phyloP scores from a whole-genome alignment of 2,888 invertebrate genomes.

The Cepaea hortensis region DNA sequence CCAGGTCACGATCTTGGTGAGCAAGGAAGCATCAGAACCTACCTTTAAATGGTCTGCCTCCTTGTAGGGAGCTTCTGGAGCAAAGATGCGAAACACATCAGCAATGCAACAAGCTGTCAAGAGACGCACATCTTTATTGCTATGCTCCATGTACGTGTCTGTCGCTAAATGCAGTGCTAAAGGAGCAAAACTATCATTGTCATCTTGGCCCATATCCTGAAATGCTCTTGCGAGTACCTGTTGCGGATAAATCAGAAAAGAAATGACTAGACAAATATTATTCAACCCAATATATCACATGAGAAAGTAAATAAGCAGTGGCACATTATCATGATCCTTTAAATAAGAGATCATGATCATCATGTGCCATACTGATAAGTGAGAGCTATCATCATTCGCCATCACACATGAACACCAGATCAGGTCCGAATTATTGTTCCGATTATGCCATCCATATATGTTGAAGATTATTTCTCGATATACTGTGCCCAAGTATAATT shows the following conservation, averaged over 20 bases:
- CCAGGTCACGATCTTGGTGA: too few species aligned
- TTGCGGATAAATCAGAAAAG: not conserved
- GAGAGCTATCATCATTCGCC: too few species aligned
- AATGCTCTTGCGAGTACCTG: constrained; percentile 86
- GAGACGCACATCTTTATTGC: constrained; percentile 93
- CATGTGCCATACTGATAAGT: too few species aligned
- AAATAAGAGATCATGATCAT: too few species aligned
- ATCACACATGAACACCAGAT: too few species aligned
- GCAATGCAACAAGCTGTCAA: constrained; percentile 98
- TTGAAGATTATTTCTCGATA: too few species aligned
- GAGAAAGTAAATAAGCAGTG: too few species aligned
- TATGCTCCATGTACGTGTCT: constrained; percentile 92
- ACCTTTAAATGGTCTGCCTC: constrained; percentile 93
- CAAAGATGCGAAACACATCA: constrained; percentile 95
- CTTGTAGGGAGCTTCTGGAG: constrained; percentile 97
- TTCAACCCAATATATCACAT: not conserved
- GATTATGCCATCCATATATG: too few species aligned
- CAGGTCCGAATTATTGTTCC: too few species aligned
- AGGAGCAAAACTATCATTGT: constrained; percentile 82
- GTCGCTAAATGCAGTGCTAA: constrained; percentile 94
- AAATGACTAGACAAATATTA: not conserved
- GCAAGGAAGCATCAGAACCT: constrained; percentile 31
- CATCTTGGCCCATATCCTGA: constrained; percentile 95
- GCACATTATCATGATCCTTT: too few species aligned
- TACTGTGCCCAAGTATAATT: too few species aligned